These are phyloP conservation scores for Saguinus imperator DNA, from an alignment of 2,113 vertebrate genomes.

Conservation along the genomic window DNA sequence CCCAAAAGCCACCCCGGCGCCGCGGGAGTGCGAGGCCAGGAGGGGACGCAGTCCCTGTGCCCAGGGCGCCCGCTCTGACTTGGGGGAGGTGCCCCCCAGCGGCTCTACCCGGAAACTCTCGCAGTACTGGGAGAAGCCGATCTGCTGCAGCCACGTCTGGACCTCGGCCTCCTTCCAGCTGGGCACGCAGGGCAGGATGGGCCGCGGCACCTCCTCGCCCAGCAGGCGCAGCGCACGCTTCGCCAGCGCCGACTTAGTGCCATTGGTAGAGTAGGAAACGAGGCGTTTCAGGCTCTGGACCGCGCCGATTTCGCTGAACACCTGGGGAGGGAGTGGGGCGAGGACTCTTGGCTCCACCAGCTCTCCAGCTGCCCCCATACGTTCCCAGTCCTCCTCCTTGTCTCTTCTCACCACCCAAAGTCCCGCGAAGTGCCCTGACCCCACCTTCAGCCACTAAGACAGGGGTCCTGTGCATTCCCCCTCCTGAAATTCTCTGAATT, in stretches of 20 bases:
- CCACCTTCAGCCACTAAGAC: not conserved
- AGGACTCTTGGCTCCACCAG: not conserved
- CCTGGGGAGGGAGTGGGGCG: conserved; percentile 80
- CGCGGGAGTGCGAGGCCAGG: accelerated
- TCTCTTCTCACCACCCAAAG: not conserved
- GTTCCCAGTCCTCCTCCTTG: not conserved
- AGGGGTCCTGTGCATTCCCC: not conserved
- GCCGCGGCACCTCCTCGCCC: conserved; percentile 92
- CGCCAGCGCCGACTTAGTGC: conserved; percentile 91
- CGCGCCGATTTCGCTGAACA: conserved; percentile 96
- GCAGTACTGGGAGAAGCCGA: conserved; percentile 91
- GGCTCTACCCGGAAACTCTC: conserved; percentile 91
- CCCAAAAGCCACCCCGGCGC: not conserved
- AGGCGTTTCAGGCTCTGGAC: conserved; percentile 96
- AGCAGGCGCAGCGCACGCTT: conserved; percentile 92
- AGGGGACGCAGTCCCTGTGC: accelerated
- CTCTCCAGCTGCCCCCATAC: not conserved
- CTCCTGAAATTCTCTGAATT: not conserved
- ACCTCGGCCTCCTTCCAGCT: conserved; percentile 97
- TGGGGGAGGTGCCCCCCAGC: accelerated
- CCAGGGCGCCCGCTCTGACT: not conserved
- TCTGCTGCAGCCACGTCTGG: conserved; percentile 96
- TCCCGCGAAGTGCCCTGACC: not conserved
- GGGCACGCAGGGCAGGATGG: conserved; percentile 92
- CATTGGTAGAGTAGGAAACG: conserved; percentile 94